Conservation (phyloP, 2,113 vertebrate genomes). For the Actinemys pallida region DNA sequence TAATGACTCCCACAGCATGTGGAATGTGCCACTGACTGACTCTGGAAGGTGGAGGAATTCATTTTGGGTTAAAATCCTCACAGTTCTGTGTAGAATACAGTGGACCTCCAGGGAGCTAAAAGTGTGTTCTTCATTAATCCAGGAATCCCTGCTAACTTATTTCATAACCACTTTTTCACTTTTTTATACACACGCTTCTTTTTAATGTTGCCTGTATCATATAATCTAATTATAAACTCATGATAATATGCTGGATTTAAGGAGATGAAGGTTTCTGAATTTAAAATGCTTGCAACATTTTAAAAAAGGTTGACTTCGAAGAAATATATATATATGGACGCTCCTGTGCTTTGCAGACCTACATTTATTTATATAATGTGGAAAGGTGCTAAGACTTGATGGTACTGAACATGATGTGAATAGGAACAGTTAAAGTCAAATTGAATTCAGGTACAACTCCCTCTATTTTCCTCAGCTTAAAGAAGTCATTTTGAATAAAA, state of each 20-base stretch:
- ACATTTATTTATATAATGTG: not conserved
- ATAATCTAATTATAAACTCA: not conserved
- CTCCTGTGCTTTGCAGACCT: slow-evolving; percentile 8
- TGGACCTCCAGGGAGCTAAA: not conserved
- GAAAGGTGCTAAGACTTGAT: not conserved
- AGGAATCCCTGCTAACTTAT: not conserved
- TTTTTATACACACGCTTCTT: not conserved
- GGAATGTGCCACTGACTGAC: not conserved
- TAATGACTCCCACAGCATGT: not conserved
- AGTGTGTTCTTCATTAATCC: not conserved
- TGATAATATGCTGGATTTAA: not conserved
- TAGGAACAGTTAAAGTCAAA: slow-evolving; percentile 15
- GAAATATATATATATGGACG: not conserved
- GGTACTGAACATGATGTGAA: not conserved
- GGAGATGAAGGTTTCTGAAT: not conserved
- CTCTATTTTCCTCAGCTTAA: slow-evolving; percentile 12
- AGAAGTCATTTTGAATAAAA: not conserved
- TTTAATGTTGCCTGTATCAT: not conserved
- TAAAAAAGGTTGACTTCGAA: not conserved
- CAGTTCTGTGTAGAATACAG: too few relatives aligned
- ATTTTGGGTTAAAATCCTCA: not conserved
- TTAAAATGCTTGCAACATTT: slow-evolving; percentile 18
- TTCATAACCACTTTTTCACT: not conserved
- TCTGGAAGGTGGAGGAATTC: not conserved
- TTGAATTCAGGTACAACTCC: not conserved